Base-by-base conservation (phyloP, 2,797 vertebrate genomes). In the Enteromius fasciolatus region DNA sequence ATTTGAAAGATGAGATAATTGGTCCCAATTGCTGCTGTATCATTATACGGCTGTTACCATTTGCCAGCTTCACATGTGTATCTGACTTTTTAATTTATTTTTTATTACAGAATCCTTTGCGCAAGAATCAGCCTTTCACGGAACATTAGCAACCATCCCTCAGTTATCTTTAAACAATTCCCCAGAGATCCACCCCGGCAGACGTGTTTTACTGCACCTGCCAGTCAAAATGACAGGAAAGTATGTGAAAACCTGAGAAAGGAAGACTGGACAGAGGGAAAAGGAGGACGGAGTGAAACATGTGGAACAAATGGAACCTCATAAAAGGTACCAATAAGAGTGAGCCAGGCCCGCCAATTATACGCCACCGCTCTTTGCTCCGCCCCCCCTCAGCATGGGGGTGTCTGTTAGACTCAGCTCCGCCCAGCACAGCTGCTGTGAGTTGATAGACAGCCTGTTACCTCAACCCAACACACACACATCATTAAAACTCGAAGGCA, bases 321-420 rank as follows among this genome's bases (percentile, higher is more conserved):
- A 70, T 81, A 86, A 79, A 81, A 48, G 41, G 36, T 67, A 69
- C 84, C 64, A 88, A 78, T 85, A 82, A 85, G 63, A 77, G 77
- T 39, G 23, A 80, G 46, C 54, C 50, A 31, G 73, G 82, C 80
- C 87, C 91, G 80, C 88, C 89, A 89, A 88, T 91, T 89, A 86
- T 84, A 76, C 78, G 81, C 83, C 88, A 75, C 83, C 84, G 81
- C 78, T 83, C 67, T 87, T 83, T 87, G 91, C 94, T 89, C 93
- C 93, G 88, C 93, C 92, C 25, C 92, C 25, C 91, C 93, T 89
- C 91, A 76, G 83, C 86, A 92, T 92, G 94, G 88, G 91, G 91
- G 92, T 44, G 88, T 91, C 92, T 93, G 88, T 86, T 85, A 87
- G 85, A 84, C 83, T 84, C 79, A 89, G 83, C 91, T 59, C 86